phyloP scores from a whole-genome alignment of 2,888 invertebrate genomes.

The Crocallis elinguaria region DNA sequence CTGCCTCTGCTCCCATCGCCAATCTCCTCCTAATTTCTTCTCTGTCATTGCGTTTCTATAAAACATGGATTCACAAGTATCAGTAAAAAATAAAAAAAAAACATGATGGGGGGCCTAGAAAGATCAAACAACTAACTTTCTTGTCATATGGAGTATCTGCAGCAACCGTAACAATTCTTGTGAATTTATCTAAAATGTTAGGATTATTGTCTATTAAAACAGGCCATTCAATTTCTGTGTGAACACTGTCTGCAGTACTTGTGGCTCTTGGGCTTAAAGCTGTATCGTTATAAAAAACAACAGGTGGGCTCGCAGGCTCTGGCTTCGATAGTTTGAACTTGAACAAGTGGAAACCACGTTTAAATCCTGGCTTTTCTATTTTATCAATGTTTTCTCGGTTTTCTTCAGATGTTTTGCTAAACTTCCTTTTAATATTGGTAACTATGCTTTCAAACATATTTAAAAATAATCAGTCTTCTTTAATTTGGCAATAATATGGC shows the following conservation, averaged over 20 bases:
- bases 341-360: constrained; percentile 65
- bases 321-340: constrained; percentile 65
- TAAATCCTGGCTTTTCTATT: constrained; percentile 63
- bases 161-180: constrained; percentile 68
- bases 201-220: constrained; percentile 76
- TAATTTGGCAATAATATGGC: constrained; percentile 72
- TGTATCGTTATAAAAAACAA: constrained; percentile 64
- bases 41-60: constrained; percentile 94
- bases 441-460: constrained; percentile 79
- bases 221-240: constrained; percentile 84
- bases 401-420: constrained; percentile 68
- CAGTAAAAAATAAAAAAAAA: neutral
- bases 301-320: constrained; percentile 47
- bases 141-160: constrained; percentile 53
- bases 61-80: constrained; percentile 38
- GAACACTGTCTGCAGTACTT: constrained; percentile 71
- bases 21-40: constrained; percentile 95
- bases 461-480: constrained; percentile 75
- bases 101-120: too few species aligned
- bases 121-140: constrained; percentile 51
- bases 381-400: constrained; percentile 49
- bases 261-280: constrained; percentile 84
- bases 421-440: constrained; percentile 72
- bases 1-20: constrained; percentile 93
- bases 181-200: constrained; percentile 78